Percentiles rank a stretch among this genome's conserved stretches.
These are phyloP conservation scores for Plebejus anna DNA, from an alignment of 2,888 invertebrate genomes.

Conservation along the genomic window DNA sequence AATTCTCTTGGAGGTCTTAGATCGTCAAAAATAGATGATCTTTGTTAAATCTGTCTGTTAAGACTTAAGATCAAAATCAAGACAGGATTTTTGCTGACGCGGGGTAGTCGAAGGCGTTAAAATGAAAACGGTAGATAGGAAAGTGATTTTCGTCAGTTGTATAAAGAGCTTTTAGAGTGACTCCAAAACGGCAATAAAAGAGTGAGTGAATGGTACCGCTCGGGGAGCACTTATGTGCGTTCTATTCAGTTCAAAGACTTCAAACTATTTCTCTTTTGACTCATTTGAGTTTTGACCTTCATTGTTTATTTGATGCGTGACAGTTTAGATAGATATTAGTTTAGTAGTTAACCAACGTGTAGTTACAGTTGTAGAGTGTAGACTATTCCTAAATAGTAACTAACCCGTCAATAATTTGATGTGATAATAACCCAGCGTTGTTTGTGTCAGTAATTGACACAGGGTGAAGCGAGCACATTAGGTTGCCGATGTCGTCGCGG, in stretches of 20 bases:
- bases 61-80: constrained; percentile 9
- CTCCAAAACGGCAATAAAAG: constrained; percentile 43
- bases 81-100: not conserved
- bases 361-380: no score
- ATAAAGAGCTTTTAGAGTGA: constrained; percentile 48
- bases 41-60: not conserved
- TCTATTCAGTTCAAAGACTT: constrained; percentile 36
- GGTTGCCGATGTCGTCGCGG: constrained; percentile 21
- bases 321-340: not conserved
- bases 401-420: no score
- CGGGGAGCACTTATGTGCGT: constrained; percentile 44
- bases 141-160: constrained; percentile 41
- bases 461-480: constrained; percentile 6
- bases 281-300: constrained; percentile 29
- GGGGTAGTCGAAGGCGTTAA: constrained; percentile 39
- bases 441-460: not conserved
- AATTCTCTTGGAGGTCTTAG: not conserved
- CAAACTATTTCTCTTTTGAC: constrained; percentile 32
- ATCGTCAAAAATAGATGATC: not conserved
- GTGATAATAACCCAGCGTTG: not conserved
- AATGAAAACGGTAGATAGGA: constrained; percentile 42
- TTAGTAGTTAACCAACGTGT: no score
- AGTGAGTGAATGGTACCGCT: constrained; percentile 42
- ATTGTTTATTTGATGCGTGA: not conserved
- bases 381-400: no score